Conservation (phyloP, 2,888 invertebrate genomes). For the Ferdinandea cuprea region DNA sequence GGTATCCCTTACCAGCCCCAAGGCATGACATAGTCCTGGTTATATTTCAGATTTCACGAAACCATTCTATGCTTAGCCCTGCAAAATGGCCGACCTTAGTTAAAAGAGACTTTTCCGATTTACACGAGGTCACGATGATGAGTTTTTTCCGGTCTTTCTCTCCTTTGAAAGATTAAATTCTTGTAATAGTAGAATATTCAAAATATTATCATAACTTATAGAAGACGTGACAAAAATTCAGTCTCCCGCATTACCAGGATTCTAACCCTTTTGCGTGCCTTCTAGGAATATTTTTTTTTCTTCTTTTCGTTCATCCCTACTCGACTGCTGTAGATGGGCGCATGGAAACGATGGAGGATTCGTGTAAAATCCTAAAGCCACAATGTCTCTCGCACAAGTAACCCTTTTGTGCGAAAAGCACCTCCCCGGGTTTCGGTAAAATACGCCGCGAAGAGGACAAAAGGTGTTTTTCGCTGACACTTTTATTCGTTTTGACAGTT, state of each 20-base stretch:
- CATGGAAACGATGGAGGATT: slow-evolving; percentile 4
- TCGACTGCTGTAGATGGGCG: not conserved
- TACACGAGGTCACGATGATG: not conserved
- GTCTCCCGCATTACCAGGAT: slow-evolving; percentile 67
- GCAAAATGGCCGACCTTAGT: slow-evolving; percentile 48
- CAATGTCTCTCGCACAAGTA: slow-evolving; percentile 53
- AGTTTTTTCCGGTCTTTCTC: not conserved
- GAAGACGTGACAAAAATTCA: slow-evolving; percentile 72
- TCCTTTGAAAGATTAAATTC: slow-evolving; percentile 60
- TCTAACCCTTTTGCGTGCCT: slow-evolving; percentile 60
- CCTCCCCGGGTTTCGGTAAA: slow-evolving; percentile 29
- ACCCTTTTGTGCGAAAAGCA: slow-evolving; percentile 37
- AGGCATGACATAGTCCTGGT: not conserved
- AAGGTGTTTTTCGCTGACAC: slow-evolving; percentile 67
- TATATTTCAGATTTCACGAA: slow-evolving; percentile 2
- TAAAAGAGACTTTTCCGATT: not conserved
- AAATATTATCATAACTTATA: slow-evolving; percentile 74
- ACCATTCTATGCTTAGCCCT: slow-evolving; percentile 23
- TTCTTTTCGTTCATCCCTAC: slow-evolving; percentile 6
- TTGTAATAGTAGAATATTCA: slow-evolving; percentile 70
- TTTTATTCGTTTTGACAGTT: slow-evolving; percentile 74
- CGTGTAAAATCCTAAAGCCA: slow-evolving; percentile 50
- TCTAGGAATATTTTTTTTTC: slow-evolving; percentile 36
- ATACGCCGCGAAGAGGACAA: slow-evolving; percentile 32
- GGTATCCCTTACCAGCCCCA: slow-evolving; percentile 3